Base-by-base conservation (phyloP, 2,888 invertebrate species). In the Sicus ferrugineus region DNA sequence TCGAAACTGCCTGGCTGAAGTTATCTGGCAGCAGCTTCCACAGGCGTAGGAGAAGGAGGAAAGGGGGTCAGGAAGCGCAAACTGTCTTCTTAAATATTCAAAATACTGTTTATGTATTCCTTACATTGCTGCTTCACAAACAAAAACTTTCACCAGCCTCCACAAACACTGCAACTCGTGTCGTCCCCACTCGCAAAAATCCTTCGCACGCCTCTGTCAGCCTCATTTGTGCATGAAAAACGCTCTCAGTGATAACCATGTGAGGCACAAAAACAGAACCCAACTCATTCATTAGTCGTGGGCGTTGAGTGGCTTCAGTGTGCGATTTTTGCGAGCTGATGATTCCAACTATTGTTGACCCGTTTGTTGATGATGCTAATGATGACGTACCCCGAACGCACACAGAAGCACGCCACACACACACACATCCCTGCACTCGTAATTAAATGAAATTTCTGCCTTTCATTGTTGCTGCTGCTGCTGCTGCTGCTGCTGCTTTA, bases 401-500 rank as follows among this genome's bases (percentile, higher is more conserved):
- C n/a, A 42, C 42, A 26, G 21, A 56, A 26, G 14, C 30, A 30
- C 14, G 19, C 11, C 28, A 23, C 28, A 16, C 42, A 46, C 28
- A 30, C 48, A 50, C 31, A 34, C 28, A 30, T 50, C 6, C 48
- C n/a, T 42, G 5, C 16, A 42, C 42, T 42, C 42, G n/a, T 42
- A 42, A 42, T 42, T 42, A 42, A 42, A n/a, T 42, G 42, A 42
- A 42, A n/a, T 42, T 42, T 42, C n/a, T n/a, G 42, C 11, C 14
- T 59, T 9, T 23, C 54, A 70, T 42, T 58, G 69, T 61, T 63
- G 34, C 21, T 52, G 34, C 59, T 28, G 65, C 21, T 52, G 38
- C 56, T 68, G 67, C 30, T 58, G 23, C 26, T 26, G 59, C 34
- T 71, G 64, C 70, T 64, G 66, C 61, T 68, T n/a, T 21, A 46